Percentiles rank a stretch among this genome's conserved stretches.
These are phyloP conservation scores for Sarcophaga rosellei DNA, from an alignment of 2,888 invertebrate genomes.

Conservation along the genomic window DNA sequence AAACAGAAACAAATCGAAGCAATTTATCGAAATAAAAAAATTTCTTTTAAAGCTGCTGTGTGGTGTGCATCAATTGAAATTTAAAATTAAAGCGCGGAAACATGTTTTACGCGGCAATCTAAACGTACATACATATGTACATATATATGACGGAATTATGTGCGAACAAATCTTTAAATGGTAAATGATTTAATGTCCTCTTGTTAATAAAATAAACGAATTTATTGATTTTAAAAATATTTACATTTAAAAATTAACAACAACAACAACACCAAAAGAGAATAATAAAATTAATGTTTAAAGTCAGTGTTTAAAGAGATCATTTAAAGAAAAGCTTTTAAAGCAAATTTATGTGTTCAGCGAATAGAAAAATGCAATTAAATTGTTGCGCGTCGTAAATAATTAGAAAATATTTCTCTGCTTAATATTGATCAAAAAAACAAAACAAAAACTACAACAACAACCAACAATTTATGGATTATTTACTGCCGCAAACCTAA, in stretches of 20 bases:
- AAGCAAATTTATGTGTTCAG: background rate
- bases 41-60: slow-evolving; percentile 26
- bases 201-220: slow-evolving; percentile 33
- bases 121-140: background rate
- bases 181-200: slow-evolving; percentile 52
- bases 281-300: background rate
- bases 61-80: slow-evolving; percentile 3
- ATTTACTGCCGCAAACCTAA: background rate
- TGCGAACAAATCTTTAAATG: slow-evolving; percentile 12
- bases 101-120: slow-evolving; percentile 48
- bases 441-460: background rate
- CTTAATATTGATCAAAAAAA: too few species aligned
- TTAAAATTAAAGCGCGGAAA: slow-evolving; percentile 51
- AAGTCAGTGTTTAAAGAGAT: too few species aligned
- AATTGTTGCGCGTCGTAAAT: background rate
- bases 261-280: background rate
- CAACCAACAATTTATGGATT: background rate
- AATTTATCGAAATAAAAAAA: slow-evolving; percentile 5
- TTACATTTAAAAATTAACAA: background rate
- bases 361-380: slow-evolving; percentile 1
- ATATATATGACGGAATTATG: background rate
- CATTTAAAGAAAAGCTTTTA: too few species aligned
- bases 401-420: background rate
- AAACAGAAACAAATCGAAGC: too few species aligned
- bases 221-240: background rate